Base-by-base conservation (phyloP, 2,888 invertebrate species). In the Leptura quadrifasciata region DNA sequence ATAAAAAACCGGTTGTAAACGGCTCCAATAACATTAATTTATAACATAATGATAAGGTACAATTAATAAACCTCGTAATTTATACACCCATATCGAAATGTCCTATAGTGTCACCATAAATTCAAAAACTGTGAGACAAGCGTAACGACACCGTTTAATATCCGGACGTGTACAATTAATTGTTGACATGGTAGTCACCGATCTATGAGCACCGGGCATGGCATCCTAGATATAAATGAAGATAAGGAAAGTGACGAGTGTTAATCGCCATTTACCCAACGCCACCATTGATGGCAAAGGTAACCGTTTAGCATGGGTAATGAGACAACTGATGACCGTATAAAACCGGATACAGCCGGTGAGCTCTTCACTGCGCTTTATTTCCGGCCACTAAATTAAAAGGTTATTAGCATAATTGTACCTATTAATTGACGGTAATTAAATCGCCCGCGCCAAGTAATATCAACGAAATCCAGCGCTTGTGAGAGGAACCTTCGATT, bases 281-380 rank as follows among this genome's bases (percentile, higher is more conserved):
- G 83, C 76, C 77, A 70, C 63, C 73, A 67, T 52, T 24, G 72
- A 72, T 72, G 71, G 70, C 77, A 63, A 76, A 83, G 81, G 82
- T 84, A 83, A 86, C 86, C 87, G 85, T 87, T 87, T 86, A 86
- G 84, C 87, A 86, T 87, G 82, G 75, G 78, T 85, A 87, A 86
- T 85, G 84, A 85, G 85, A 81, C 84, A 82, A 79, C 72, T 71
- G 71, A 60, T 54, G 10, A 60, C 17, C 58, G 58, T 58, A 58
- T 31, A n/a, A 20, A 15, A 52, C 61, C 71, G 71, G 71, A 71
- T 39, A 69, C 60, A 20, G 52, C 61, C 61, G 39, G 71, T 71
- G 61, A 39, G n/a, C 52, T 61, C 61, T 52, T 71, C 60, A 17
- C 27, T 39, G 71, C 21, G 61, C 71, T 27, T 71, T 71, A 61